Evolutionary conservation across 2,113 vertebrate species (phyloP).

Genomic region (Hippolais icterina): DNA sequence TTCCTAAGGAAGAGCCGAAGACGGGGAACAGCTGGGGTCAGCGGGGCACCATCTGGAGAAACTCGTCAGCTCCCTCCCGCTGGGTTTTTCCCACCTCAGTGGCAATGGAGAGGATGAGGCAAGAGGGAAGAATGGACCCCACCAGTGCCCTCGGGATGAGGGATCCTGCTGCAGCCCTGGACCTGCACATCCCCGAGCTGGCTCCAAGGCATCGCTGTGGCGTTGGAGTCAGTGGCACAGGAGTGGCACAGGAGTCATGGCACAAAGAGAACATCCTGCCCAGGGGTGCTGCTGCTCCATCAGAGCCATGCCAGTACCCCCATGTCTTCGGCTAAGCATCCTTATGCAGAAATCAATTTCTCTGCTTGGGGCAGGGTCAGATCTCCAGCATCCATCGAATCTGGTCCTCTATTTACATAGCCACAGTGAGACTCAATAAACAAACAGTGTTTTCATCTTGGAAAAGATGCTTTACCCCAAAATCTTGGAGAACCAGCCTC

Average conservation of each 20-base stretch:
- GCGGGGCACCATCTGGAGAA: constrained; percentile 42
- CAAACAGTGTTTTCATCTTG: not conserved
- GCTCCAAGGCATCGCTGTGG: fast-evolving
- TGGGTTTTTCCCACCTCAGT: not conserved
- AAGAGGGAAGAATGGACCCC: not conserved
- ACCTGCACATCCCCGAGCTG: fast-evolving
- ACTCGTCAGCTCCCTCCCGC: not conserved
- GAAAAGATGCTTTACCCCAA: not conserved
- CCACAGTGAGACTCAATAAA: not conserved
- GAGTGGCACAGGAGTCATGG: not conserved
- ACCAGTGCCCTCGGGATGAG: fast-evolving
- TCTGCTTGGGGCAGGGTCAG: not conserved
- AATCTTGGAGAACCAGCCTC: not conserved
- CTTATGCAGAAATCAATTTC: not conserved
- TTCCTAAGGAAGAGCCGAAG: constrained; percentile 50
- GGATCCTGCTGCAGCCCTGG: fast-evolving
- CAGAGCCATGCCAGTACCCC: not conserved
- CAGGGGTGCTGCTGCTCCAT: not conserved
- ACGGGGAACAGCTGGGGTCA: constrained; percentile 36
- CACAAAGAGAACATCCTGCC: too few species aligned
- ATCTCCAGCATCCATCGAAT: not conserved
- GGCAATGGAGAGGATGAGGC: not conserved
- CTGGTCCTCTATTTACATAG: not conserved
- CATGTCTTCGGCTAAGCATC: not conserved
- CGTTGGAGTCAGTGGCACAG: too few species aligned